Conservation (phyloP, 2,113 vertebrate species). For the Meleagris gallopavo region DNA sequence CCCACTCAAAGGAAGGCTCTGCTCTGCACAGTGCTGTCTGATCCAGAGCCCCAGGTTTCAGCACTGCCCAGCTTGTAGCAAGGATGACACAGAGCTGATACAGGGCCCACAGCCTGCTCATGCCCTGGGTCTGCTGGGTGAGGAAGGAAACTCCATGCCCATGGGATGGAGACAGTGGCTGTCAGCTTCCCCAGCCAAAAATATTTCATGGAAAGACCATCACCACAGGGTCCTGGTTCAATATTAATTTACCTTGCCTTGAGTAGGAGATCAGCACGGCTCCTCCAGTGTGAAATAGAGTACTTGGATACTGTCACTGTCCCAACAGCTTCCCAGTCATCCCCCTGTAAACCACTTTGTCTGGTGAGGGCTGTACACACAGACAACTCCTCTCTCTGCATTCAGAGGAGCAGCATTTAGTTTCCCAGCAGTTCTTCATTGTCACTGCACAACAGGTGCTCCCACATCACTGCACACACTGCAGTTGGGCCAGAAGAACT, state of each 20-base stretch:
- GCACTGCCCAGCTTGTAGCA: accelerated
- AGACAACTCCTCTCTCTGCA: background rate
- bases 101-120: background rate
- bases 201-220: background rate
- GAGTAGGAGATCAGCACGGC: background rate
- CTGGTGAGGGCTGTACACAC: accelerated
- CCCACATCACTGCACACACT: background rate
- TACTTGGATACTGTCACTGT: background rate
- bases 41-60: background rate
- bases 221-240: too few relatives aligned
- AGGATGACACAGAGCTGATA: accelerated
- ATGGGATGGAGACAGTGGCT: accelerated
- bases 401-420: background rate
- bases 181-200: background rate
- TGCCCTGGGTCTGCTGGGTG: accelerated
- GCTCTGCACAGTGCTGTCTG: background rate
- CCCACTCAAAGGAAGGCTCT: background rate
- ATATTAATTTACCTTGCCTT: background rate
- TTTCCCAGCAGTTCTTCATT: background rate
- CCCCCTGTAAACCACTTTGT: background rate
- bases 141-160: accelerated
- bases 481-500: accelerated
- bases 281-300: background rate
- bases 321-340: background rate
- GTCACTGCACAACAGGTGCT: background rate